Evolutionary conservation across 1,140 invertebrate species (phyloP), one percentile per base, ranked within the genome.

Genomic region (Bombus pascuorum): DNA sequence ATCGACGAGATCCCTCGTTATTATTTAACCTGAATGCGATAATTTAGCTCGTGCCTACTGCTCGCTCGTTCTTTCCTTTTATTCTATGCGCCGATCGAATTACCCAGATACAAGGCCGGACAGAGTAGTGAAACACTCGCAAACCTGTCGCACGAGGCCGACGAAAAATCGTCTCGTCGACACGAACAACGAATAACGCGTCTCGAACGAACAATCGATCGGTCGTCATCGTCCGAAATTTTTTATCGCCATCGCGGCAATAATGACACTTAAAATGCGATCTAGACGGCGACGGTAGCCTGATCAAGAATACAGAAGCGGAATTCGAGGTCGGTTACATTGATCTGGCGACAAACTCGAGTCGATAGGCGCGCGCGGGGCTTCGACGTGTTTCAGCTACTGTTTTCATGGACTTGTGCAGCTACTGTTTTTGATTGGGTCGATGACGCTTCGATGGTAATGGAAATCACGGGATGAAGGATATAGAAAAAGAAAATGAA

Each of bases 21-120:
- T 76, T 71, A 83, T 90, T 90, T 88, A 86, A 73, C 79, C 66
- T 71, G 89, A 83, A 32, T 57, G 83, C 88, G 81, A 90, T 90
- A 76, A 90, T 88, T 90, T 71, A 79, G 59, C 87, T 71, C 71
- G 85, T 66, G 42, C 32, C 81, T 85, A 88, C 82, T 83, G 73
- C 37, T 42, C 47, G 0, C 28, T 5, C 34, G n/a, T 77, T 83
- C 59, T 59, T 3, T 42, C 10, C n/a, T 47, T 81, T 76, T 34
- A 12, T 76, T 12, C 44, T 37, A 32, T 62, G 34, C 18, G 22
- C 37, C 18, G 32, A 85, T 89, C 78, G 77, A 57, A 81, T 86
- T 87, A 76, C 75, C 79, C 81, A 79, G 88, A 87, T 83, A 80
- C 32, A 32, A 59, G 73, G 57, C 65, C 12, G 25, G 1, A 4